Conservation (phyloP, 1,140 invertebrate genomes). For the Olivierus martensii region DNA sequence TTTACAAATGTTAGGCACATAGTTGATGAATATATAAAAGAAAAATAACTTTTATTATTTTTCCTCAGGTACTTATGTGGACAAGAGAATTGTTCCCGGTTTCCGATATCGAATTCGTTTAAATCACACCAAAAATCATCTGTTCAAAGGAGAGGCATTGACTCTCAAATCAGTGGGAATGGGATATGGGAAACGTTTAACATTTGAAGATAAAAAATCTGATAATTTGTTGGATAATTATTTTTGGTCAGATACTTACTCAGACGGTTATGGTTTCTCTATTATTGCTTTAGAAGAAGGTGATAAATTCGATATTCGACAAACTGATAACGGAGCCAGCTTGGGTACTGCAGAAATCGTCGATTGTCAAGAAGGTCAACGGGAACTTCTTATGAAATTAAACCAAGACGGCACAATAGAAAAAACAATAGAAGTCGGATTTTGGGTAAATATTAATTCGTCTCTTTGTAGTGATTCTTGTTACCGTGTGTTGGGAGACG, state of each 20-base stretch:
- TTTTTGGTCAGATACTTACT: conserved; percentile 63
- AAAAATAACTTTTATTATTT: conserved; percentile 24
- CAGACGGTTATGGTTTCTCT: conserved; percentile 53
- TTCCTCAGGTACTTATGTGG: conserved; percentile 49
- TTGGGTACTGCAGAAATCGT: too few relatives aligned
- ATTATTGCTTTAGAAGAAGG: conserved; percentile 46
- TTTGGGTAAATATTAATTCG: too few relatives aligned
- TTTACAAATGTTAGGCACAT: too few relatives aligned
- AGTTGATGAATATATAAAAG: too few relatives aligned
- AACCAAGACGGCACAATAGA: too few relatives aligned
- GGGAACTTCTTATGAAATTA: too few relatives aligned
- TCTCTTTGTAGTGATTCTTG: too few relatives aligned
- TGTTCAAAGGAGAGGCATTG: conserved; percentile 48
- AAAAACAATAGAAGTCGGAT: too few relatives aligned
- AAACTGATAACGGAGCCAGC: too few relatives aligned
- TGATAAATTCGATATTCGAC: conserved; percentile 29
- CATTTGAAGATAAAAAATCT: conserved; percentile 45
- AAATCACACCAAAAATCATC: conserved; percentile 40
- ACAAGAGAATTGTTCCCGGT: conserved; percentile 53
- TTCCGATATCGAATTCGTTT: conserved; percentile 55
- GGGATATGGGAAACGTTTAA: conserved; percentile 60
- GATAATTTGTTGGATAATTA: conserved; percentile 45
- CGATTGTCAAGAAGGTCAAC: too few relatives aligned
- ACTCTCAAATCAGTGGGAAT: conserved; percentile 49
- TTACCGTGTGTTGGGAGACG: too few relatives aligned